Evolutionary conservation across 2,113 vertebrate species (phyloP).

Genomic region (Alces alces): DNA sequence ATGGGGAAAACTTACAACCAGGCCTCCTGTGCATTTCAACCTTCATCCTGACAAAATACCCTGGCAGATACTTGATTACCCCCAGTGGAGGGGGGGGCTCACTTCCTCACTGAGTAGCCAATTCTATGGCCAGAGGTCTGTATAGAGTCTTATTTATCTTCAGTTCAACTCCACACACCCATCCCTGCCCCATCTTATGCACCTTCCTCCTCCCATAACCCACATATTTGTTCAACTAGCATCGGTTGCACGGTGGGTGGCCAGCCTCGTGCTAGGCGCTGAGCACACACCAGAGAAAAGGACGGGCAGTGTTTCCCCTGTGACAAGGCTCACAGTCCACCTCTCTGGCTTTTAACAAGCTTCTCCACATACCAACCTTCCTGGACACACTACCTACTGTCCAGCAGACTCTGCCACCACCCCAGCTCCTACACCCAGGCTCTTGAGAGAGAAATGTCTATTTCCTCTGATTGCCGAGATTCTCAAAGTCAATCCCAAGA

Average conservation of each 20-base stretch:
- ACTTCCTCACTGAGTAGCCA: neutral
- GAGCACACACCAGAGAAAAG: neutral
- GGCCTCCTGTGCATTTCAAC: neutral
- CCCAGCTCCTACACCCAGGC: neutral
- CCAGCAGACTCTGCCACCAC: neutral
- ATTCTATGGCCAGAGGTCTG: neutral
- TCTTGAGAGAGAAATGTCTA: neutral
- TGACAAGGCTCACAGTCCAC: neutral
- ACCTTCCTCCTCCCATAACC: neutral
- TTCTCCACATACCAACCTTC: neutral
- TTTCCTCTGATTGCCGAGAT: neutral
- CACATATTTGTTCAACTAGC: neutral
- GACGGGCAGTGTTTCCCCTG: neutral
- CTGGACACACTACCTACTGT: neutral
- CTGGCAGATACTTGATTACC: neutral
- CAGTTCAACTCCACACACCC: neutral
- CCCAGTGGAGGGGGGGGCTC: neutral
- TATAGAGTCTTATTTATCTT: neutral
- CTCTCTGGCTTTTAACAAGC: neutral
- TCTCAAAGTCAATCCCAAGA: neutral
- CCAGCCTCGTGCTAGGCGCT: neutral
- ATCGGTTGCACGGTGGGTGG: fast-evolving
- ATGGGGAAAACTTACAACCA: neutral
- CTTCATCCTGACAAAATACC: neutral
- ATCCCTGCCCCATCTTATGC: neutral